Evolutionary conservation across 2,888 invertebrate species (phyloP), one percentile per base, ranked within the genome.

Genomic region (Horisme vitalbata): DNA sequence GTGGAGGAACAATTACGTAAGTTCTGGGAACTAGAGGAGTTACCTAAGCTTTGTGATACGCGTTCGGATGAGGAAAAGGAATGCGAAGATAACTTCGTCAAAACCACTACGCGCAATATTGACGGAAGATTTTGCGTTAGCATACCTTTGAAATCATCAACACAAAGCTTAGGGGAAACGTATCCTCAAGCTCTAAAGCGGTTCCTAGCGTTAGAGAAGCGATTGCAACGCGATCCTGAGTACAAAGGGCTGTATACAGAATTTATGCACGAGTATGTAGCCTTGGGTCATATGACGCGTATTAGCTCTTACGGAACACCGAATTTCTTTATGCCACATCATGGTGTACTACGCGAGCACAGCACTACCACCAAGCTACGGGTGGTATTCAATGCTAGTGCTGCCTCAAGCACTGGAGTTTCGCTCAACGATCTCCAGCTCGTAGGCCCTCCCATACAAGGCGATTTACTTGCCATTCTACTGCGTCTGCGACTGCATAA

Each of bases 381-480:
- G 0, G 46, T 44, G 2, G 61, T 58, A 2, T 61, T 57, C 23
- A 54, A 61, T 26, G 56, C 53, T 0, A 53, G 53, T 26, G 47
- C 52, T 9, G 23, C 12, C 12, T 55, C 57, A 0, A 44, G 41
- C 0, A 44, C 55, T 0, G 52, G 54, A 3, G 50, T 46, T 5
- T 59, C 59, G 4, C 30, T 63, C 5, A 65, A 61, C 4, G 56
- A 68, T 4, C 46, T 62, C 3, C 60, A 65, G 14, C 26, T 44
- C 2, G 30, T 55, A 1, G 68, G 68, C 7, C 61, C 67, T 4
- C 18, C 53, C 3, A 23, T 68, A 7, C 64, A 65, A 41, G 55
- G 58, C 13, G 59, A 63, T 32, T 20, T 70, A 26, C 53, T 67
- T 34, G 50, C 61, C 3, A 68, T 72, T 9, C 28, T 71, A 5